Base-by-base conservation (phyloP, 1,140 invertebrate genomes). In the Zaprionus camerounensis region DNA sequence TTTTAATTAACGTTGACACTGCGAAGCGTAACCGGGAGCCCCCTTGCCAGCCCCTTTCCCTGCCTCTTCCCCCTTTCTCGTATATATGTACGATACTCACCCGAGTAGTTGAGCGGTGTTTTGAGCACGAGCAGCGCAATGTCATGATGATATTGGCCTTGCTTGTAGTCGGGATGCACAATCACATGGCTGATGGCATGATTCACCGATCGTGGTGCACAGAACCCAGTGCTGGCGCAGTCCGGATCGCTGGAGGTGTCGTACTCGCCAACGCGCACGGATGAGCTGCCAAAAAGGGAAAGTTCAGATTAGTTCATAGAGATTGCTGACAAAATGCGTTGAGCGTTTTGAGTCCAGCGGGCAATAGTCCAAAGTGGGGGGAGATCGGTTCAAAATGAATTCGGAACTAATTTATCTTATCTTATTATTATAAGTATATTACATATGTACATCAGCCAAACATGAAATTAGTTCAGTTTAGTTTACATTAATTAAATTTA, bases 111-210 rank as follows among this genome's bases (percentile, higher is more conserved):
- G 24, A 96, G 94, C 53, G 95, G 94, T 3, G 94, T 93, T 86
- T 94, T 94, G 2, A 96, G 91, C 31, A 96, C 94, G 7, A 96
- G 91, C 26, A 96, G 91, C 1, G 95, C 95, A 65, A 96, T 95
- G 82, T 96, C 95, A 79, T 96, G 94, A 79, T 94, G 93, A 91
- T 95, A 96, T 75, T 94, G 95, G 84, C 95, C 94, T 79, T 94
- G 94, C 69, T 95, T 94, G 74, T 96, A 96, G 31, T 95, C 95
- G 1, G 95, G 95, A 92, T 96, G 95, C 1, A 96, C 94, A 13
- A 96, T 93, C 2, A 96, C 94, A 77, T 95, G 95, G 76, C 94
- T 95, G 56, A 96, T 94, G 51, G 94, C 93, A 72, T 96, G 94
- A 71, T 95, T 95, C 84, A 95, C 94, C 0, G 94, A 94, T 3